Evolutionary conservation across 1,140 invertebrate genomes (phyloP).

Genomic region (Helicoverpa zea): DNA sequence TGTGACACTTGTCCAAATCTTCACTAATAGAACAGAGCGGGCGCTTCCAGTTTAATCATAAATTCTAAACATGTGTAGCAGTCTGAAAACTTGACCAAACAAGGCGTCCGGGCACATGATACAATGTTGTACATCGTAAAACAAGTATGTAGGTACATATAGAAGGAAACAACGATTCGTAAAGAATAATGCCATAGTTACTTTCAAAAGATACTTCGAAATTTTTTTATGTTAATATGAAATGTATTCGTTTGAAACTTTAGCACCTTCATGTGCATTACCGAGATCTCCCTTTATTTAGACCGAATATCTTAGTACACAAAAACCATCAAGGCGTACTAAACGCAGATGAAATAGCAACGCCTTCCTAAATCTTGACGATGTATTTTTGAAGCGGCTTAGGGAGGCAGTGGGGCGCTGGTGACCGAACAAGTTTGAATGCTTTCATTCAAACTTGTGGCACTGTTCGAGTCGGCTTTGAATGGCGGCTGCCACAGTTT

Average conservation of each 20-base stretch:
- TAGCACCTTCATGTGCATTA: too few species aligned
- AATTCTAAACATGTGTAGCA: constrained; percentile 30
- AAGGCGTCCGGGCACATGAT: not conserved
- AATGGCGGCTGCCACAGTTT: constrained; percentile 72
- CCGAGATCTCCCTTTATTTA: too few species aligned
- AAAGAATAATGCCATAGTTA: not conserved
- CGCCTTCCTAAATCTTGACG: constrained; percentile 32
- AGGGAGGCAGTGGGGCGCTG: constrained; percentile 27
- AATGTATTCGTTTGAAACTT: too few species aligned
- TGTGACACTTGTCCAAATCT: not conserved
- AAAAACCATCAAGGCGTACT: constrained; percentile 8
- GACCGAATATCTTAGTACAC: too few species aligned
- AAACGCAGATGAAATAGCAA: constrained; percentile 9
- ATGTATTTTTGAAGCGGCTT: constrained; percentile 36
- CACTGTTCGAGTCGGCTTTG: constrained; percentile 60
- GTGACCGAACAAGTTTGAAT: constrained; percentile 72
- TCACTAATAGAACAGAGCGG: not conserved
- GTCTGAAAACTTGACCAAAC: not conserved
- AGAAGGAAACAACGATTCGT: not conserved
- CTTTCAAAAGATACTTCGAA: too few species aligned
- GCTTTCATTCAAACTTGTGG: constrained; percentile 78
- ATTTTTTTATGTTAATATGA: too few species aligned
- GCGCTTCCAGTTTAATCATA: constrained; percentile 2
- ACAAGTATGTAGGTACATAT: too few species aligned
- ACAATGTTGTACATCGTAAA: too few species aligned